Evolutionary conservation across 2,797 vertebrate genomes (phyloP).

Genomic region (Amblyraja radiata): DNA sequence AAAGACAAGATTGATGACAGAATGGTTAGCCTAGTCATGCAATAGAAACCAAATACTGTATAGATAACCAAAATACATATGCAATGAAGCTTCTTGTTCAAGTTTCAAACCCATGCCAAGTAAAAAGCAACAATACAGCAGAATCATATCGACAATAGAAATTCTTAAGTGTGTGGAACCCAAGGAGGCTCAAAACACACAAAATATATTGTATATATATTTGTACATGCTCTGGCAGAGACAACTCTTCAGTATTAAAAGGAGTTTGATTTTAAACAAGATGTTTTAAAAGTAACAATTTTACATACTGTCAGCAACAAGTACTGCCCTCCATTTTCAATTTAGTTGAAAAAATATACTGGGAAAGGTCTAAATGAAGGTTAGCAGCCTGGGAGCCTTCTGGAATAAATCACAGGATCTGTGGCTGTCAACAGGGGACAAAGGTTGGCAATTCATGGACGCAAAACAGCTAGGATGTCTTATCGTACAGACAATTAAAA

Average conservation of each 20-base stretch:
- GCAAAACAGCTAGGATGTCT: too few species aligned
- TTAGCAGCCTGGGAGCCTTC: not conserved
- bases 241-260: not conserved
- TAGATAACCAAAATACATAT: slow-evolving; percentile 14
- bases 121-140: not conserved
- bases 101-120: not conserved
- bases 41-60: slow-evolving; percentile 1
- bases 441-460: not conserved
- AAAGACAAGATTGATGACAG: not conserved
- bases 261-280: not conserved
- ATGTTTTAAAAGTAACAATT: not conserved
- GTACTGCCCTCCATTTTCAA: not conserved
- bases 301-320: not conserved
- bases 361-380: not conserved
- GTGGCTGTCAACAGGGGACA: not conserved
- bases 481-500: too few species aligned
- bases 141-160: not conserved
- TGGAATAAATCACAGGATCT: not conserved
- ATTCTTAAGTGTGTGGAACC: not conserved
- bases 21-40: not conserved
- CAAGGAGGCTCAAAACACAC: not conserved
- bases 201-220: not conserved
- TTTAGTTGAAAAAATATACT: not conserved
- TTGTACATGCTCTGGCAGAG: not conserved
- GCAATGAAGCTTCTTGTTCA: not conserved